A percentile compares a stretch with the other conserved stretches of the same genome.
phyloP scores from a whole-genome alignment of 2,113 vertebrate genomes.

The Columba livia region DNA sequence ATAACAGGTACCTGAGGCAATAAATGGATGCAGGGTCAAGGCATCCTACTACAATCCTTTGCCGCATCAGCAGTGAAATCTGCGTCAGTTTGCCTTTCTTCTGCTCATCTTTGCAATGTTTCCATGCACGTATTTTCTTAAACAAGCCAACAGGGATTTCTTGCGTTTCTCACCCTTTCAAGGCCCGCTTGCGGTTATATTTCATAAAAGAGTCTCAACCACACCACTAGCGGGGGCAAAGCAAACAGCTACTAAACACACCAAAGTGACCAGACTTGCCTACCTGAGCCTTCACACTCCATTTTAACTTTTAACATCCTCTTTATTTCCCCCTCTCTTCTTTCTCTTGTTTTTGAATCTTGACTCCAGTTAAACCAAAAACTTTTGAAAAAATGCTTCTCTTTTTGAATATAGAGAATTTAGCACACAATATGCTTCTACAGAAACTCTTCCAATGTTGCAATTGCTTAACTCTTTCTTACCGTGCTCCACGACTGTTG shows the following conservation, averaged over 20 bases:
- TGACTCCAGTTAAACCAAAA: background rate
- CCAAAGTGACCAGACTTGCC: background rate
- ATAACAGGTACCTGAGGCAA: background rate
- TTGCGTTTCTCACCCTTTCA: background rate
- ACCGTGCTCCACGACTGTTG: conserved; percentile 93
- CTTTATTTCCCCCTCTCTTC: background rate
- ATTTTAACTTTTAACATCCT: background rate
- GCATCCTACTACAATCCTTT: background rate
- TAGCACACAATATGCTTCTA: background rate
- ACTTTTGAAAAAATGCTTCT: background rate
- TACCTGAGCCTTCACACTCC: background rate
- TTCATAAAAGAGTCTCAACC: background rate
- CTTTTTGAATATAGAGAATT: background rate
- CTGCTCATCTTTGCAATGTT: background rate
- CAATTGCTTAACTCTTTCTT: conserved; percentile 38
- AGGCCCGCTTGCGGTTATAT: background rate
- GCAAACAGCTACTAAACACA: background rate
- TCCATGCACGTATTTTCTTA: rapidly evolving
- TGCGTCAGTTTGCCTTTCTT: background rate
- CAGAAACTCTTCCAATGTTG: background rate
- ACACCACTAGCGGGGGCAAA: rapidly evolving
- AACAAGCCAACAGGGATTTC: background rate
- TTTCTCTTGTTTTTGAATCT: background rate
- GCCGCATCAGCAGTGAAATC: background rate
- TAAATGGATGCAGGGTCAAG: rapidly evolving